Evolutionary conservation across 2,888 invertebrate species (phyloP).

Genomic region (Drosophila acutilabella): DNA sequence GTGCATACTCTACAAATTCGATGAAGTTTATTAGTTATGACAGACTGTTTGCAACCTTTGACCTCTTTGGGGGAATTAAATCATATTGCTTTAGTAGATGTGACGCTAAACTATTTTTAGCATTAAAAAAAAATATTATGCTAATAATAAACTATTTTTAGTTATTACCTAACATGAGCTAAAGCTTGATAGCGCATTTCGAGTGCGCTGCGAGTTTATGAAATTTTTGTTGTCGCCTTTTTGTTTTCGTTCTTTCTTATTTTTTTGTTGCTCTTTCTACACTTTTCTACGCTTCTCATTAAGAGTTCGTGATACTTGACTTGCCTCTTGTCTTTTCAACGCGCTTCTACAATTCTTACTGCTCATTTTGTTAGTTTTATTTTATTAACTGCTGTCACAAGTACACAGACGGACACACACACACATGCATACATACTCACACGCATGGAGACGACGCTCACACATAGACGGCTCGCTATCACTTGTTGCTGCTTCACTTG

Average conservation of each 20-base stretch:
- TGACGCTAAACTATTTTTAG: neutral
- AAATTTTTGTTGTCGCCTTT: neutral
- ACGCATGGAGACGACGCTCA: neutral
- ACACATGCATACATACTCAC: slow-evolving; percentile 5
- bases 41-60: neutral
- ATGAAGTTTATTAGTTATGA: slow-evolving; percentile 2
- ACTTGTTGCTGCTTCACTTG: slow-evolving; percentile 69
- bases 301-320: slow-evolving; percentile 47
- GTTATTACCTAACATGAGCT: neutral
- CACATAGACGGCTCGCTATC: slow-evolving; percentile 54
- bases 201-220: slow-evolving; percentile 21
- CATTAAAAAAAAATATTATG: too few species aligned
- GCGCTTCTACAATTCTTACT: slow-evolving; percentile 28
- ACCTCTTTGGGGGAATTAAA: too few species aligned
- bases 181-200: slow-evolving; percentile 6
- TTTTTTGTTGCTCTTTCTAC: slow-evolving; percentile 24
- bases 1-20: neutral
- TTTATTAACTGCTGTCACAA: slow-evolving; percentile 45
- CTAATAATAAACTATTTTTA: too few species aligned
- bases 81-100: too few species aligned
- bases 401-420: slow-evolving; percentile 9
- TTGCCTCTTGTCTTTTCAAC: slow-evolving; percentile 41
- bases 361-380: slow-evolving; percentile 29
- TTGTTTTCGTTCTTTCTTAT: slow-evolving; percentile 11
- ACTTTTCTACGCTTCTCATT: slow-evolving; percentile 44